Evolutionary conservation across 2,888 invertebrate species (phyloP).

Genomic region (Drosophila subsilvestris): DNA sequence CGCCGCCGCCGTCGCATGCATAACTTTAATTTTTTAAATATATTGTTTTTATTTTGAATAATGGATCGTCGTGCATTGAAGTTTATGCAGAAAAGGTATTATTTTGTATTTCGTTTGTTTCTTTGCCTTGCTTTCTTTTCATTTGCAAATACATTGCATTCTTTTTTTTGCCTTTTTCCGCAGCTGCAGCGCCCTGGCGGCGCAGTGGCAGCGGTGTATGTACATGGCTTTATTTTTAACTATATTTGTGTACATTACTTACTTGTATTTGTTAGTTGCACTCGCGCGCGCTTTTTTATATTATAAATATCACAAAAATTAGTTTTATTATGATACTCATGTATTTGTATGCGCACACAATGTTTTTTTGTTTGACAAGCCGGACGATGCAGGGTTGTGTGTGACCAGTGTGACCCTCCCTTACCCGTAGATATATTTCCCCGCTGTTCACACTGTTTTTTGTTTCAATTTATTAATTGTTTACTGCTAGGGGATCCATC

Average conservation of each 20-base stretch:
- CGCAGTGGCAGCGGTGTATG: neutral
- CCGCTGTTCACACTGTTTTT: neutral
- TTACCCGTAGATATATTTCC: neutral
- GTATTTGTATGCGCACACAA: too few species aligned
- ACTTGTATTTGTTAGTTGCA: neutral
- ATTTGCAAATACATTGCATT: constrained; percentile 18
- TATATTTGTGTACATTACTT: neutral
- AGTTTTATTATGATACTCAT: neutral
- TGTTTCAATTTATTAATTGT: neutral
- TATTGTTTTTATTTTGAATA: constrained; percentile 85
- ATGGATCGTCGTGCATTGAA: constrained; percentile 92
- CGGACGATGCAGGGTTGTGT: neutral
- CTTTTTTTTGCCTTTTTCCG: constrained; percentile 24
- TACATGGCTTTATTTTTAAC: neutral
- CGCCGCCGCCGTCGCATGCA: constrained; percentile 77
- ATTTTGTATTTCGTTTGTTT: constrained; percentile 84
- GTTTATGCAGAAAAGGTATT: constrained; percentile 93
- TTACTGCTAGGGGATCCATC: neutral
- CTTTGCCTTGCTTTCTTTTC: constrained; percentile 25
- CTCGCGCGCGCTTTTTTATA: neutral
- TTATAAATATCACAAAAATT: neutral
- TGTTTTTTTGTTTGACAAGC: too few species aligned
- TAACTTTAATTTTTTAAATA: constrained; percentile 82
- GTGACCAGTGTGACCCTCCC: neutral
- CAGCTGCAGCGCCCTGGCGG: neutral